These are phyloP conservation scores for Taxidea taxus DNA, from an alignment of 2,113 vertebrate genomes.

Conservation along the genomic window DNA sequence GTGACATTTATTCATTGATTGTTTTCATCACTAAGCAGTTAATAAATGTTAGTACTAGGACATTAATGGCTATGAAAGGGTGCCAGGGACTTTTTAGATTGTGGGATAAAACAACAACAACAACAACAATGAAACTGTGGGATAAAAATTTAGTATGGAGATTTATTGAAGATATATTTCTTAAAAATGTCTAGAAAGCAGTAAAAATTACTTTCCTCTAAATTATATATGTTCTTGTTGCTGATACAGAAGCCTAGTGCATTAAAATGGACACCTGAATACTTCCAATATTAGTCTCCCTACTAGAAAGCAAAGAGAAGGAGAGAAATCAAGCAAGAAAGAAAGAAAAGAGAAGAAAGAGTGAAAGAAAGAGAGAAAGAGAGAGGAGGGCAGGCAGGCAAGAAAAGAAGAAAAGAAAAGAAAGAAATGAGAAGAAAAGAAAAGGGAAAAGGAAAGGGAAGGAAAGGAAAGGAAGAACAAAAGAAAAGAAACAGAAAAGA, in stretches of 20 bases:
- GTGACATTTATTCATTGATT: conserved; percentile 71
- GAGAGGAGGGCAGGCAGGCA: too few relatives aligned
- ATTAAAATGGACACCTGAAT: neutral
- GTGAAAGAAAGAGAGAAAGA: neutral
- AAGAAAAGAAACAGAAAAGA: neutral
- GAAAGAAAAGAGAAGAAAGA: neutral
- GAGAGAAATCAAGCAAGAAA: neutral
- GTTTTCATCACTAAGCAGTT: conserved; percentile 71
- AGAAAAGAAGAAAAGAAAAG: neutral
- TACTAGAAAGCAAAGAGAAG: neutral
- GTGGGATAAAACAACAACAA: neutral
- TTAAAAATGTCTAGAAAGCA: neutral
- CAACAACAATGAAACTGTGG: neutral
- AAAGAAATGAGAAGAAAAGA: neutral
- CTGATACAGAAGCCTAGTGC: neutral
- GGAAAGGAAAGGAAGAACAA: neutral
- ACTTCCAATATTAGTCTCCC: neutral
- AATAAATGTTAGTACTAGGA: conserved; percentile 65
- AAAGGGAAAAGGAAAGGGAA: too few relatives aligned
- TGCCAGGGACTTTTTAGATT: neutral
- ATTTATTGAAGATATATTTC: neutral
- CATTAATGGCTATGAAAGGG: neutral
- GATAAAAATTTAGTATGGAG: neutral
- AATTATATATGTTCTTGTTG: neutral
- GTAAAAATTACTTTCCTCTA: neutral